Percentiles rank a stretch among this genome's conserved stretches.
Evolutionary conservation across 2,888 invertebrate genomes (phyloP).

Genomic region (Apodemia hepburni): DNA sequence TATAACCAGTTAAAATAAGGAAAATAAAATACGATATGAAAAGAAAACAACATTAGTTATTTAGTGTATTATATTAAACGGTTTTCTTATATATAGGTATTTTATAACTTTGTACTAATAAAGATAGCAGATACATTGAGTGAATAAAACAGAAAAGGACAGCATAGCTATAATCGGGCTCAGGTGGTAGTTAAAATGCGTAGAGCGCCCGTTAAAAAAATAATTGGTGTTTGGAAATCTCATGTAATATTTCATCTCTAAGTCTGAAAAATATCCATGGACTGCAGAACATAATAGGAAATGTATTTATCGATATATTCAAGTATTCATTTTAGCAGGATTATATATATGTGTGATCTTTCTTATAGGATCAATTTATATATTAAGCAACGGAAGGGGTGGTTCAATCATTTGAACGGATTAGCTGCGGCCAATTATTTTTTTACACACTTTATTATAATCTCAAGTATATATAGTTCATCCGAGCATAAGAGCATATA

Average conservation of each 20-base stretch:
- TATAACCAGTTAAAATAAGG: not conserved
- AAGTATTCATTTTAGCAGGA: too few relatives aligned
- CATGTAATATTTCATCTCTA: not conserved
- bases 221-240: not conserved
- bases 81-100: not conserved
- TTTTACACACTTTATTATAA: too few relatives aligned
- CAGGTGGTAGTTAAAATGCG: not conserved
- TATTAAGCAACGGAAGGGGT: too few relatives aligned
- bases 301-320: not conserved
- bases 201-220: not conserved
- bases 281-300: not conserved
- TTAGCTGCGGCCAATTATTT: too few relatives aligned
- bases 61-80: not conserved
- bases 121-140: not conserved
- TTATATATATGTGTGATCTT: too few relatives aligned
- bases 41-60: not conserved
- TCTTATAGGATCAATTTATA: too few relatives aligned
- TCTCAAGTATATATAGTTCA: too few relatives aligned
- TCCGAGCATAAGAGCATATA: too few relatives aligned
- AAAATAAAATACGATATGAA: not conserved
- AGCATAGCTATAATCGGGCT: not conserved
- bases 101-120: not conserved
- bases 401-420: too few relatives aligned
- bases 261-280: not conserved
- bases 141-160: not conserved